Conservation (phyloP, 2,888 invertebrate species). For the Drosophila leonis region DNA sequence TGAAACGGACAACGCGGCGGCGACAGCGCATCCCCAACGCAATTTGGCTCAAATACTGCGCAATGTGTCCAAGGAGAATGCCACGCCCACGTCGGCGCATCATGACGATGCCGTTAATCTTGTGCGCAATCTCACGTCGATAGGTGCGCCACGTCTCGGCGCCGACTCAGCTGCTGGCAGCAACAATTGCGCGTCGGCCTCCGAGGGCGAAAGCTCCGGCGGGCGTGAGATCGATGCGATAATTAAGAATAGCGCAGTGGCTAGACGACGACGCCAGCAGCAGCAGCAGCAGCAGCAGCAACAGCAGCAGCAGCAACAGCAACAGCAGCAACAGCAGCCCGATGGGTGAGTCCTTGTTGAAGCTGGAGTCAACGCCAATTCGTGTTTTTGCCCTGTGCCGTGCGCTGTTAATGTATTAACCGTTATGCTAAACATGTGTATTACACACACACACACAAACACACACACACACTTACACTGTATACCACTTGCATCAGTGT, state of each 20-base stretch:
- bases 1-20: slow-evolving; percentile 55
- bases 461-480: background rate
- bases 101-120: slow-evolving; percentile 84
- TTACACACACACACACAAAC: background rate
- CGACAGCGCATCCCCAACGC: slow-evolving; percentile 55
- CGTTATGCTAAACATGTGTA: slow-evolving; percentile 12
- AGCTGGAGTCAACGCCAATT: slow-evolving; percentile 34
- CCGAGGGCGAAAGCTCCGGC: slow-evolving; percentile 86
- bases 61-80: slow-evolving; percentile 82
- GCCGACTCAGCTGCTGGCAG: slow-evolving; percentile 15
- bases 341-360: slow-evolving; percentile 86
- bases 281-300: slow-evolving; percentile 51
- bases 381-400: slow-evolving; percentile 33
- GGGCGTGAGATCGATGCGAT: slow-evolving; percentile 86
- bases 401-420: slow-evolving; percentile 60
- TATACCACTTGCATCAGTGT: slow-evolving; percentile 14
- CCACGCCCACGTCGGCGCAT: slow-evolving; percentile 48
- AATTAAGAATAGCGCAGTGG: slow-evolving; percentile 86
- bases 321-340: slow-evolving; percentile 36
- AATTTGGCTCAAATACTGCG: slow-evolving; percentile 82
- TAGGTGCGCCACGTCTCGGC: slow-evolving; percentile 69
- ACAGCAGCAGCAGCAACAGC: slow-evolving; percentile 31
- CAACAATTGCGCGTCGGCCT: slow-evolving; percentile 80
- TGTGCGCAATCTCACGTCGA: slow-evolving; percentile 83
- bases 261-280: slow-evolving; percentile 85